phyloP scores from a whole-genome alignment of 1,140 invertebrate species.

The Eriocheir sinensis region DNA sequence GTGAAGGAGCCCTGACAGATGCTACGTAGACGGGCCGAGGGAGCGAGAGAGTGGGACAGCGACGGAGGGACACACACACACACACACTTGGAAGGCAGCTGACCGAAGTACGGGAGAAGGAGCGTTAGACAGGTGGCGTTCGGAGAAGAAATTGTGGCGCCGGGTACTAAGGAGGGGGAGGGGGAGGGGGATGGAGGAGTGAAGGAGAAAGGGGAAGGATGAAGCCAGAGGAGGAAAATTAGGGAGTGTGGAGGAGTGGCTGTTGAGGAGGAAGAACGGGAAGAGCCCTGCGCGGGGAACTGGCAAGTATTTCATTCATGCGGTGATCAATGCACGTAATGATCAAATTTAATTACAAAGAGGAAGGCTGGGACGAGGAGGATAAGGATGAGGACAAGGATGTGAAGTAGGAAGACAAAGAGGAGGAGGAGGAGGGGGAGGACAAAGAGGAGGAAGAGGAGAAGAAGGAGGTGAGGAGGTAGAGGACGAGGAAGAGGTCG shows the following conservation, averaged over 20 bases:
- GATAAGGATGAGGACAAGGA: neutral
- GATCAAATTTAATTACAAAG: too few species aligned
- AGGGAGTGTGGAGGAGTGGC: neutral
- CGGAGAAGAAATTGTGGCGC: neutral
- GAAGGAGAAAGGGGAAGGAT: neutral
- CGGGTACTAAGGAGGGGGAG: neutral
- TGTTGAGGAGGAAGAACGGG: neutral
- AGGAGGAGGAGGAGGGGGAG: neutral
- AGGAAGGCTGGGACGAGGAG: neutral
- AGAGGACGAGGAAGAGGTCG: neutral
- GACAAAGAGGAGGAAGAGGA: neutral
- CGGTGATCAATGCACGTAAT: neutral
- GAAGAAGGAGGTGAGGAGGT: neutral
- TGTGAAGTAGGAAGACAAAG: neutral
- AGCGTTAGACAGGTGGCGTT: constrained; percentile 24
- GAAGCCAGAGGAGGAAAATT: neutral
- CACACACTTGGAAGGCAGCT: constrained; percentile 34
- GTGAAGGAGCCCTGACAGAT: neutral
- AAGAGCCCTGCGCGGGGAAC: too few species aligned
- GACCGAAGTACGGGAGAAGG: constrained; percentile 31
- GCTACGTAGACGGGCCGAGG: neutral
- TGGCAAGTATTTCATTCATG: constrained; percentile 2
- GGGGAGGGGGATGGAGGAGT: neutral
- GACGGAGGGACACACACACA: constrained; percentile 25
- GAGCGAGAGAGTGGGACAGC: too few species aligned